These are phyloP conservation scores for Coelopa pilipes DNA, from an alignment of 2,888 invertebrate species.

Conservation along the genomic window DNA sequence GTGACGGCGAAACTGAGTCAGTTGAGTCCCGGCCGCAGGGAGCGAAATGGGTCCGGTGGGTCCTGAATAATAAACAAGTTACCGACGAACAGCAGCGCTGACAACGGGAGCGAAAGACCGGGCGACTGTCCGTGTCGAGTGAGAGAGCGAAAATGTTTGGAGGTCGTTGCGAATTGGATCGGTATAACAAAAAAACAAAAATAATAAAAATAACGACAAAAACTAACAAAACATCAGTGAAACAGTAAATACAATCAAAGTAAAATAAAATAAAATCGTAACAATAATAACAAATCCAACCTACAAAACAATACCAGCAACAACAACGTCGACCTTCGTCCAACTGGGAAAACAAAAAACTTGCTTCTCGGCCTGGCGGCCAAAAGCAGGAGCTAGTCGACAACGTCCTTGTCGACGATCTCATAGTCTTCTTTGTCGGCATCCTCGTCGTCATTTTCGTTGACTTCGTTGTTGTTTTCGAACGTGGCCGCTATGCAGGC, in stretches of 20 bases:
- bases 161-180: too few species aligned
- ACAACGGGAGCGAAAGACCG: neutral
- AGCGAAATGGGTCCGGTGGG: slow-evolving; percentile 36
- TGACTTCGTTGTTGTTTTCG: neutral
- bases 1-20: slow-evolving; percentile 40
- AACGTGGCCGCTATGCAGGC: too few species aligned
- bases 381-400: neutral
- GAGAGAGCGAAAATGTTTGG: neutral
- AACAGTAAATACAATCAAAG: too few species aligned
- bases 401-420: too few species aligned
- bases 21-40: neutral
- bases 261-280: neutral
- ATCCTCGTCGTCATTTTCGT: too few species aligned
- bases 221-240: slow-evolving; percentile 17
- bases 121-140: neutral
- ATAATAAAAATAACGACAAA: slow-evolving; percentile 1
- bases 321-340: too few species aligned
- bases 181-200: neutral
- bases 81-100: slow-evolving; percentile 10
- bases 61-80: slow-evolving; percentile 43
- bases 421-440: too few species aligned
- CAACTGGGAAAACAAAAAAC: too few species aligned
- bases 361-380: too few species aligned
- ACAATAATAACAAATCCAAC: neutral
- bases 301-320: neutral